These are phyloP conservation scores for Pelosia muscerda DNA, from an alignment of 2,888 invertebrate species.

Conservation along the genomic window DNA sequence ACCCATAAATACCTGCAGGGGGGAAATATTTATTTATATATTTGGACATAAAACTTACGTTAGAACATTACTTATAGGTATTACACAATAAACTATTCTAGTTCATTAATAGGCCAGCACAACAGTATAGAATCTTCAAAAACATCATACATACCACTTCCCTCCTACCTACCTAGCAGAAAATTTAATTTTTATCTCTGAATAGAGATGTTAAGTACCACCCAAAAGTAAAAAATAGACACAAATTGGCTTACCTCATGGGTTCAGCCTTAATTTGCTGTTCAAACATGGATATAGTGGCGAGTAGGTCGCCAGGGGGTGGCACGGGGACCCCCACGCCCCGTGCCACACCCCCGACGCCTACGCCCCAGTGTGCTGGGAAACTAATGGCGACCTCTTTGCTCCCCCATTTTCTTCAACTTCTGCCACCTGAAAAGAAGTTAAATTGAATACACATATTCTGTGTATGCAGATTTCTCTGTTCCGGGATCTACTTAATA, in stretches of 20 bases:
- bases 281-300: constrained; percentile 90
- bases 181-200: background rate
- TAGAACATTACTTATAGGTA: too few relatives aligned
- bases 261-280: constrained; percentile 91
- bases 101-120: background rate
- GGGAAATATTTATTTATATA: too few relatives aligned
- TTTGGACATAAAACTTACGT: too few relatives aligned
- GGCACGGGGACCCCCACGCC: constrained; percentile 88
- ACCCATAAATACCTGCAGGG: background rate
- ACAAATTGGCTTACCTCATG: constrained; percentile 82
- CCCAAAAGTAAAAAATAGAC: background rate
- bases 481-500: background rate
- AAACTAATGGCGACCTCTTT: constrained; percentile 86
- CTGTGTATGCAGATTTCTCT: background rate
- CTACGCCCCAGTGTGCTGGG: constrained; percentile 88
- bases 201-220: too few relatives aligned
- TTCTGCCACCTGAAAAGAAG: constrained; percentile 76
- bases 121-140: background rate
- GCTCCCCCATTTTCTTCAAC: constrained; percentile 86
- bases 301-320: constrained; percentile 88
- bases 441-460: constrained; percentile 26
- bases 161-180: background rate
- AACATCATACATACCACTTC: background rate
- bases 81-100: too few relatives aligned
- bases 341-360: constrained; percentile 88